Evolutionary conservation across 2,888 invertebrate genomes (phyloP).

Genomic region (Parnassius mnemosyne): DNA sequence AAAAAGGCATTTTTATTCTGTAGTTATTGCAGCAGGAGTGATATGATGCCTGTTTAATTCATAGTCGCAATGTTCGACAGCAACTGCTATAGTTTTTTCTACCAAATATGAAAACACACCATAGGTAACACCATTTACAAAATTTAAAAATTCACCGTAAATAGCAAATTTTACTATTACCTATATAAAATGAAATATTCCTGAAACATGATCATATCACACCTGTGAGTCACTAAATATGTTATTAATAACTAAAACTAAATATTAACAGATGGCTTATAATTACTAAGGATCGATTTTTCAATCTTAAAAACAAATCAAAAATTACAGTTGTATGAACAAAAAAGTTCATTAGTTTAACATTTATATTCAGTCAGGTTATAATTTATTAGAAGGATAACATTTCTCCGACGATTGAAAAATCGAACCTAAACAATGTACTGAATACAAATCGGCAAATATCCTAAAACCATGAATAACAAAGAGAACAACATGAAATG

Average conservation of each 20-base stretch:
- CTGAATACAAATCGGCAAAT: conserved; percentile 7
- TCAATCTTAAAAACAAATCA: no score
- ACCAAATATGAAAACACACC: no score
- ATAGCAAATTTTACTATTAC: no score
- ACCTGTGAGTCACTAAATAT: not conserved
- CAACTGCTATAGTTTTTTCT: no score
- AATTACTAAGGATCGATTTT: not conserved
- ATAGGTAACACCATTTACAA: no score
- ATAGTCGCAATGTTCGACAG: no score
- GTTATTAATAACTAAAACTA: not conserved
- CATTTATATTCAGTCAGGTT: no score
- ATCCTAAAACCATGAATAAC: conserved; percentile 19
- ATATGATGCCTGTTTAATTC: not conserved
- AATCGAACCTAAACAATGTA: conserved; percentile 2
- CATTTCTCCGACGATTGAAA: no score
- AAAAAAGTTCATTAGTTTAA: no score
- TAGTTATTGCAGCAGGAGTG: conserved; percentile 1
- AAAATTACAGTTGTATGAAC: no score
- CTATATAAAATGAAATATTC: no score
- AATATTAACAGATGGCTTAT: conserved; percentile 7
- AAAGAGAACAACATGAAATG: conserved; percentile 28
- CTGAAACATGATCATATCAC: conserved; percentile 4
- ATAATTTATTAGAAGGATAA: no score
- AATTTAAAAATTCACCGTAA: not conserved
- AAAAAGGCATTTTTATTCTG: not conserved